Conservation (phyloP, 64 coral and sea anemone genomes). For the Trachythela sp. region DNA sequence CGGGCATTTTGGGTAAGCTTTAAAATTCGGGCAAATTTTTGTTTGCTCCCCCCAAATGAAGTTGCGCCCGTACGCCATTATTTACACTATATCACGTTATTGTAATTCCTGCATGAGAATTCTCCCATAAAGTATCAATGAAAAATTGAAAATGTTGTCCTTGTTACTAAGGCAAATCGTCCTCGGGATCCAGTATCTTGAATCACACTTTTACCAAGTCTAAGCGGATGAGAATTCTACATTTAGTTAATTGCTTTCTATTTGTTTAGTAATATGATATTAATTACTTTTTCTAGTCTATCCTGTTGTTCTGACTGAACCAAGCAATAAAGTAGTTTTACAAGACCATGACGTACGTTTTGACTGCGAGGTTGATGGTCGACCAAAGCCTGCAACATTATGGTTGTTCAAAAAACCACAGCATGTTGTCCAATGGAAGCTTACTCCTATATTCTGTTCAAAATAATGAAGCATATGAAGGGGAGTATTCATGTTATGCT, state of each 20-base stretch:
- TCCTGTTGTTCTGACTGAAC: background rate
- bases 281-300: background rate
- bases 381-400: background rate
- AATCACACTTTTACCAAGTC: too few relatives aligned
- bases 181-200: too few relatives aligned
- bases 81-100: too few relatives aligned
- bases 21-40: too few relatives aligned
- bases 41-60: too few relatives aligned
- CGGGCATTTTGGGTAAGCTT: too few relatives aligned
- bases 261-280: background rate
- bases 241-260: background rate
- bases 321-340: background rate
- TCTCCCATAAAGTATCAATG: too few relatives aligned
- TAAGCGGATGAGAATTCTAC: too few relatives aligned
- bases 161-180: too few relatives aligned
- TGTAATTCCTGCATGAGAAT: too few relatives aligned
- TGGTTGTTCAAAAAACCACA: background rate
- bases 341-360: background rate
- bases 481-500: background rate
- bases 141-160: too few relatives aligned
- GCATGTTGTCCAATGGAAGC: background rate
- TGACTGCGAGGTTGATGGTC: background rate
- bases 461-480: background rate
- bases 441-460: background rate
- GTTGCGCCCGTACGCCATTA: too few relatives aligned